phyloP scores from a whole-genome alignment of 2,888 invertebrate species.

The Nudaria mundana region DNA sequence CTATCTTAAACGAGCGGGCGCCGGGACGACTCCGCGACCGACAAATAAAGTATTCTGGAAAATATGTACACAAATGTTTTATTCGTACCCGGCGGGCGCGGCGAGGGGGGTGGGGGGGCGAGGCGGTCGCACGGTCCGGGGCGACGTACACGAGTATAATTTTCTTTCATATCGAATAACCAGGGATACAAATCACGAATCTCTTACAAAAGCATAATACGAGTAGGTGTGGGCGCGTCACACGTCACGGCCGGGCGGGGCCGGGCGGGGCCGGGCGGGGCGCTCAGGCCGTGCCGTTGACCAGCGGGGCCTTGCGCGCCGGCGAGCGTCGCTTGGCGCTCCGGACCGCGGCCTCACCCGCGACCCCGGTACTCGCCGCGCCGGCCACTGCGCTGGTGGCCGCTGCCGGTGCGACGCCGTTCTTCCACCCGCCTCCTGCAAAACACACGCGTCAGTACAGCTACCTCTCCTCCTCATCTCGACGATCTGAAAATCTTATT shows the following conservation, averaged over 20 bases:
- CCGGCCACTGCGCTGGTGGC: conserved; percentile 12
- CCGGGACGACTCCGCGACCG: conserved; percentile 39
- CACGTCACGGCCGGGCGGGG: conserved; percentile 15
- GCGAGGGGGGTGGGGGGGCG: conserved; percentile 53
- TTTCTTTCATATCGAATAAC: conserved; percentile 75
- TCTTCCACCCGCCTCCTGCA: conserved; percentile 73
- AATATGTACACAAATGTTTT: conserved; percentile 81
- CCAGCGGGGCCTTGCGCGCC: conserved; percentile 10
- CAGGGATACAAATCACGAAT: conserved; percentile 80
- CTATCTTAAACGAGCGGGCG: conserved; percentile 24
- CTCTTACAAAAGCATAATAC: conserved; percentile 79
- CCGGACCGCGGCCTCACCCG: conserved; percentile 28
- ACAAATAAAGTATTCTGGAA: conserved; percentile 74
- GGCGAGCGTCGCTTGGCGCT: conserved; percentile 34
- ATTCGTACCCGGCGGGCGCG: conserved; percentile 61
- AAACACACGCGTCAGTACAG: conserved; percentile 6
- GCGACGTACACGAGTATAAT: conserved; percentile 71
- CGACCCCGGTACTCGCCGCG: conserved; percentile 13
- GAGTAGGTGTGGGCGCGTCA: conserved; percentile 66
- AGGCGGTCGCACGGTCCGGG: conserved; percentile 64
- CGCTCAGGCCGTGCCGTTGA: conserved; percentile 18
- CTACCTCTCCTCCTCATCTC: conserved; percentile 6
- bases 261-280: conserved; percentile 18
- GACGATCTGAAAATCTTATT: conserved; percentile 69
- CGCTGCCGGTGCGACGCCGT: conserved; percentile 50